Evolutionary conservation across 2,888 invertebrate genomes (phyloP).

Genomic region (Proisotoma minuta): DNA sequence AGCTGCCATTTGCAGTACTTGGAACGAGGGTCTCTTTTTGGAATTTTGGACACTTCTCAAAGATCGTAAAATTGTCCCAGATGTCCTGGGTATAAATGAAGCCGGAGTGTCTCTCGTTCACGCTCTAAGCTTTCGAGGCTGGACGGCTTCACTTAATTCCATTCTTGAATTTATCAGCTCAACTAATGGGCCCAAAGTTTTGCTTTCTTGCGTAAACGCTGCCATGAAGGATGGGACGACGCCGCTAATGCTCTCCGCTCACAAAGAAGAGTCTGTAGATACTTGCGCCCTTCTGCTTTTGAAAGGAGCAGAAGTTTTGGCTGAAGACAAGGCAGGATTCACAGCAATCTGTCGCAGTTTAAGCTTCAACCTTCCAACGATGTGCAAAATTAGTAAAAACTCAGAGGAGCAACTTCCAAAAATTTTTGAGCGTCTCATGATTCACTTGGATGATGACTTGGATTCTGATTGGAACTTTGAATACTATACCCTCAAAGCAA

Average conservation of each 20-base stretch:
- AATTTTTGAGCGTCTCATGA: no score
- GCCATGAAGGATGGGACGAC: neutral
- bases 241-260: neutral
- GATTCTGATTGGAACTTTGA: no score
- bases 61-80: neutral
- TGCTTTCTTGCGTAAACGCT: neutral
- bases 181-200: neutral
- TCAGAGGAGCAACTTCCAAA: no score
- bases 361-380: no score
- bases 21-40: neutral
- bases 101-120: conserved; percentile 5
- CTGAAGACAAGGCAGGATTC: conserved; percentile 7
- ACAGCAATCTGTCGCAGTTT: neutral
- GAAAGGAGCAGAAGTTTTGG: neutral
- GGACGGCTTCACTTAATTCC: neutral
- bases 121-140: neutral
- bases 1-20: neutral
- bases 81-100: neutral
- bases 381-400: no score
- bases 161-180: neutral
- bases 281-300: neutral
- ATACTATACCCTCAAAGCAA: no score
- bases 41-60: neutral
- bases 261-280: neutral
- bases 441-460: no score